Conservation (phyloP, 92 coral and sea anemone genomes). For the Bergia puertoricense region DNA sequence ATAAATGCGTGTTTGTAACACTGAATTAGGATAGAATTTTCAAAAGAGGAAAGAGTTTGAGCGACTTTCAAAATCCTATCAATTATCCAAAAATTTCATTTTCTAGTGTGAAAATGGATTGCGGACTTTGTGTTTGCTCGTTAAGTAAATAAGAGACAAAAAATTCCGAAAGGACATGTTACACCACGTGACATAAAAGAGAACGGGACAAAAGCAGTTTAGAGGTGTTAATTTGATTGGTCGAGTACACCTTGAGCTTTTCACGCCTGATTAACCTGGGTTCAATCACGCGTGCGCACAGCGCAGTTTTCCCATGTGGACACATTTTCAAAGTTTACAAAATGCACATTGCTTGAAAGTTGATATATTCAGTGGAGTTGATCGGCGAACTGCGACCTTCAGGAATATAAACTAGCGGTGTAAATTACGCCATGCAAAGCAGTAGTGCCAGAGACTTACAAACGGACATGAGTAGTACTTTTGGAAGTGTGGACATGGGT, state of each 20-base stretch:
- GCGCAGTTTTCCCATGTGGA: constrained; percentile 37
- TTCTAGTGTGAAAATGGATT: not conserved
- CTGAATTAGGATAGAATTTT: no score
- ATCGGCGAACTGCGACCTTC: constrained; percentile 16
- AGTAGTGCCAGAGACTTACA: not conserved
- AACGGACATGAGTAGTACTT: constrained; percentile 6
- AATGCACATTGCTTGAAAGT: constrained; percentile 37
- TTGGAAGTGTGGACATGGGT: constrained; percentile 14
- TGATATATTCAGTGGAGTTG: constrained; percentile 23
- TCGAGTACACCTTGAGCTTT: constrained; percentile 21
- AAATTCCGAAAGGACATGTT: constrained; percentile 16
- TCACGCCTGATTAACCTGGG: constrained; percentile 21
- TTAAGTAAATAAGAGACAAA: constrained; percentile 14
- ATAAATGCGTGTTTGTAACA: no score
- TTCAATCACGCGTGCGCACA: constrained; percentile 31
- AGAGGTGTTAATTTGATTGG: constrained; percentile 31
- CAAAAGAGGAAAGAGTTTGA: no score
- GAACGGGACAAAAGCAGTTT: constrained; percentile 15
- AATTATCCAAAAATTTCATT: not conserved
- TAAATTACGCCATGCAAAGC: not conserved
- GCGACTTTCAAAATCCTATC: no score
- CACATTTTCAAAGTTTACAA: constrained; percentile 6
- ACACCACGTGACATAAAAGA: constrained; percentile 17
- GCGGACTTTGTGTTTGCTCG: not conserved
- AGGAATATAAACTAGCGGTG: constrained; percentile 1